Evolutionary conservation across 53 echinoderm and acorn worm genomes (phyloP).

Genomic region (Paelopatides confundens): DNA sequence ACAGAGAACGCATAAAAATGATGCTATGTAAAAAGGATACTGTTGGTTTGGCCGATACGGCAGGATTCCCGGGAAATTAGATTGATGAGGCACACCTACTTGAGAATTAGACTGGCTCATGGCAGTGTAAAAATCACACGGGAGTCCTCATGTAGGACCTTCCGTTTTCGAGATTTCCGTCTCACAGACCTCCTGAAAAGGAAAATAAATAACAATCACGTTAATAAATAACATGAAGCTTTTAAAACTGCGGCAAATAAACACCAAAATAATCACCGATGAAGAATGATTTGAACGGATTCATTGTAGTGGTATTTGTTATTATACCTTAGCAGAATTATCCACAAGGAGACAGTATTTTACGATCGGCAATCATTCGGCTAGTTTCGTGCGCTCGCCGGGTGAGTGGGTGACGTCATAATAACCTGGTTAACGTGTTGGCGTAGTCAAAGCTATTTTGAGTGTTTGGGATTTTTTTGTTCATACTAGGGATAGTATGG

Average conservation of each 20-base stretch:
- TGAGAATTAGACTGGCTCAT: slow-evolving; percentile 90
- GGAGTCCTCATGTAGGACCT: slow-evolving; percentile 91
- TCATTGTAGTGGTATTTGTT: neutral
- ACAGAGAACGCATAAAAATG: neutral
- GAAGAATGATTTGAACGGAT: slow-evolving; percentile 21
- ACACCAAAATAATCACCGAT: slow-evolving; percentile 12
- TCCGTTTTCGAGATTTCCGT: slow-evolving; percentile 90
- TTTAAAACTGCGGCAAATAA: neutral
- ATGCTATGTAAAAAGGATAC: neutral
- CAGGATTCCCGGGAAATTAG: neutral
- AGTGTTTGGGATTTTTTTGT: no score
- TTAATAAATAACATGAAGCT: neutral
- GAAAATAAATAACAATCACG: slow-evolving; percentile 53
- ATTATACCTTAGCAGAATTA: slow-evolving; percentile 26
- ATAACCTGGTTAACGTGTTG: no score
- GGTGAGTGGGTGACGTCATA: neutral
- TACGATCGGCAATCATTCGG: slow-evolving; percentile 1
- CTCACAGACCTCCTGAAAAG: slow-evolving; percentile 83
- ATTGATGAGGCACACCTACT: slow-evolving; percentile 79
- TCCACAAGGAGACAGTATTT: slow-evolving; percentile 58
- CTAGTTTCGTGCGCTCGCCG: neutral
- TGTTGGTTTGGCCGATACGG: neutral
- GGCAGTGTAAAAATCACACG: slow-evolving; percentile 88
- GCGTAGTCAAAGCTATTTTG: no score
- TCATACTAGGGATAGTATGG: no score